A percentile compares a stretch with the other conserved stretches of the same genome.
Conservation (phyloP, 2,113 vertebrate genomes). For the Phylloscopus whistleri region DNA sequence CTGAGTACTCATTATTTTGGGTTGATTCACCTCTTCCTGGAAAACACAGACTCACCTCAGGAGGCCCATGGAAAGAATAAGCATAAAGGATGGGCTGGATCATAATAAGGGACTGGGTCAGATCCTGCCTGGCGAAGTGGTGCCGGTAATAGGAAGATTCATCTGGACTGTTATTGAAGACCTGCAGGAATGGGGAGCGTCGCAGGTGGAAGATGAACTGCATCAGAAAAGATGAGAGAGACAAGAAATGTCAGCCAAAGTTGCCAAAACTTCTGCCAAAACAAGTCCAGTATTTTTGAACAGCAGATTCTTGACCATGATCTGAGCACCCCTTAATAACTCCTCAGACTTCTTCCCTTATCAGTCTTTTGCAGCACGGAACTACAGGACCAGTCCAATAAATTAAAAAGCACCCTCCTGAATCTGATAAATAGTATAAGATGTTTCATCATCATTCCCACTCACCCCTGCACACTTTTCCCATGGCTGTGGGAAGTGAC, state of each 20-base stretch:
- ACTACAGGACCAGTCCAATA: background rate
- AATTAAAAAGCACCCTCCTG: background rate
- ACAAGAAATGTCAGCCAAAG: background rate
- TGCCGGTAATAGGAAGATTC: slow-evolving; percentile 96
- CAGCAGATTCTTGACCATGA: background rate
- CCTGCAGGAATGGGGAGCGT: slow-evolving; percentile 94
- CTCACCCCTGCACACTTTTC: background rate
- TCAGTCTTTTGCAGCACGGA: background rate
- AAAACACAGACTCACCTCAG: slow-evolving; percentile 82
- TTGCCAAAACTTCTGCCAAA: background rate
- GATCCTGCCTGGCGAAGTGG: slow-evolving; percentile 92
- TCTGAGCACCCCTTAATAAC: background rate
- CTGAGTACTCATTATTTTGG: background rate
- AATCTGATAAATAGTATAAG: background rate
- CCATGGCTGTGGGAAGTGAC: background rate
- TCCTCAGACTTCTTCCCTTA: background rate
- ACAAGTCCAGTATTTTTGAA: background rate
- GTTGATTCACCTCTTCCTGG: background rate
- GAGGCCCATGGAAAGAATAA: slow-evolving; percentile 94
- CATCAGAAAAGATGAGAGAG: background rate
- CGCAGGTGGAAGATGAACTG: slow-evolving; percentile 99
- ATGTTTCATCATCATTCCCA: background rate
- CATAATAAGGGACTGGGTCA: slow-evolving; percentile 98
- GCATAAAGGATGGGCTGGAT: slow-evolving; percentile 97
- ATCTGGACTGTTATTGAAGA: slow-evolving; percentile 98